phyloP scores from a whole-genome alignment of 2,797 vertebrate species.

The Thunnus albacares region DNA sequence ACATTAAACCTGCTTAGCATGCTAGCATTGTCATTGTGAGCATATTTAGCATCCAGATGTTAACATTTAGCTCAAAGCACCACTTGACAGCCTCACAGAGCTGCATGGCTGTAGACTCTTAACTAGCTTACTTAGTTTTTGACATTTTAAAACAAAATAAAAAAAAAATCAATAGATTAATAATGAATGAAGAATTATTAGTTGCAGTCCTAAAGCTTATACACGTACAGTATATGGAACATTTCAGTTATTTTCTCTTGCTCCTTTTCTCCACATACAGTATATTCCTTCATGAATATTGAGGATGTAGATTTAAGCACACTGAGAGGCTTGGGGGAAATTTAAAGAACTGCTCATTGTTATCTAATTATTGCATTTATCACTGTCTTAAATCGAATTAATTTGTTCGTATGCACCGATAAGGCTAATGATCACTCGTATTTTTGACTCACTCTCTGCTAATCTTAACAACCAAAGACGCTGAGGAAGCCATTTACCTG shows the following conservation, averaged over 20 bases:
- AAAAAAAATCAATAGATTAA: background rate
- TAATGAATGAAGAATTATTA: background rate
- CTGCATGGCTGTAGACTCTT: too few relatives aligned
- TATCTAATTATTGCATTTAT: slow-evolving; percentile 54
- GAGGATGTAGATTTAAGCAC: slow-evolving; percentile 34
- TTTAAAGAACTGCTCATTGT: slow-evolving; percentile 34
- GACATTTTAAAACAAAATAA: background rate
- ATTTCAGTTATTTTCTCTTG: background rate
- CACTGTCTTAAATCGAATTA: slow-evolving; percentile 45
- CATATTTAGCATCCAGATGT: too few relatives aligned
- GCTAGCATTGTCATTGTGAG: too few relatives aligned
- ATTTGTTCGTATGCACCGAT: slow-evolving; percentile 25
- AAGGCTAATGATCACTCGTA: slow-evolving; percentile 34
- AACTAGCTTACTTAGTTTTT: too few relatives aligned
- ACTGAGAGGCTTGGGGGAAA: slow-evolving; percentile 17
- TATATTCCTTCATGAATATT: slow-evolving; percentile 32
- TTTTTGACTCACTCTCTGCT: slow-evolving; percentile 25
- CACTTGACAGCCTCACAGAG: too few relatives aligned
- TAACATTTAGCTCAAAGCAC: too few relatives aligned
- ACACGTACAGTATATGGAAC: background rate
- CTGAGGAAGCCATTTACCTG: slow-evolving; percentile 65
- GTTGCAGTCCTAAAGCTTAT: background rate
- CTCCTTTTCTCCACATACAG: background rate
- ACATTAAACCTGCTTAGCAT: too few relatives aligned
- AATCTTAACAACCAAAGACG: slow-evolving; percentile 61